A percentile compares a stretch with the other conserved stretches of the same genome.
These are phyloP conservation scores for Sigmodon hispidus DNA, from an alignment of 2,113 vertebrate genomes.

Conservation along the genomic window DNA sequence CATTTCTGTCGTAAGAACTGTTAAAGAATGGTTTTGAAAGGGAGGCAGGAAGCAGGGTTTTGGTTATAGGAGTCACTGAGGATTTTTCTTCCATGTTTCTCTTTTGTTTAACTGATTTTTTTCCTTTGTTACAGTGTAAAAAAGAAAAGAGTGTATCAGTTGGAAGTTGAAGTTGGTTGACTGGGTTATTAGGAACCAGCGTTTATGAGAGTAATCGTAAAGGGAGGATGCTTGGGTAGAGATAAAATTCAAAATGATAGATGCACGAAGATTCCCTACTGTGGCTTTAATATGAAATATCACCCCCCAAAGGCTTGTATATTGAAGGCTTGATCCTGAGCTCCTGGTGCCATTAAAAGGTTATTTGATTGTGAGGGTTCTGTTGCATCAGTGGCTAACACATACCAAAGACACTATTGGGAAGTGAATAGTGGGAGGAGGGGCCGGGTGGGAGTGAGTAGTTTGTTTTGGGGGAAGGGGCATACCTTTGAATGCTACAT, in stretches of 20 bases:
- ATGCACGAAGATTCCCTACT: too few species aligned
- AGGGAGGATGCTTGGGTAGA: background rate
- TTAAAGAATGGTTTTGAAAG: background rate
- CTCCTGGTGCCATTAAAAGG: background rate
- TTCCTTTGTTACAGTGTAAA: slow-evolving; percentile 6
- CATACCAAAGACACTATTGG: background rate
- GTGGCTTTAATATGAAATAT: background rate
- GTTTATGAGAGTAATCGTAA: background rate
- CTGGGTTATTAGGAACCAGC: background rate
- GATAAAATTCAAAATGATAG: background rate
- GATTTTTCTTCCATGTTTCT: background rate
- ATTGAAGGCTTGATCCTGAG: too few species aligned
- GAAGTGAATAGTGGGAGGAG: background rate
- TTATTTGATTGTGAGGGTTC: background rate
- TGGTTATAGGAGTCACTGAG: background rate
- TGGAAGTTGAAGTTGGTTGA: background rate
- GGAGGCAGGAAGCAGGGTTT: background rate
- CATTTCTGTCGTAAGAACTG: background rate
- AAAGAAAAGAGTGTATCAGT: background rate
- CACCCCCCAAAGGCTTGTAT: background rate
- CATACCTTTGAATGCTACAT: too few species aligned
- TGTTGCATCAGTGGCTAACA: background rate
- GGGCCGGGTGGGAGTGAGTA: too few species aligned
- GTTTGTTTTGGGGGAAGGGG: background rate
- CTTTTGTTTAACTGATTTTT: background rate